Evolutionary conservation across 2,113 vertebrate species (phyloP).

Genomic region (Centrocercus urophasianus): DNA sequence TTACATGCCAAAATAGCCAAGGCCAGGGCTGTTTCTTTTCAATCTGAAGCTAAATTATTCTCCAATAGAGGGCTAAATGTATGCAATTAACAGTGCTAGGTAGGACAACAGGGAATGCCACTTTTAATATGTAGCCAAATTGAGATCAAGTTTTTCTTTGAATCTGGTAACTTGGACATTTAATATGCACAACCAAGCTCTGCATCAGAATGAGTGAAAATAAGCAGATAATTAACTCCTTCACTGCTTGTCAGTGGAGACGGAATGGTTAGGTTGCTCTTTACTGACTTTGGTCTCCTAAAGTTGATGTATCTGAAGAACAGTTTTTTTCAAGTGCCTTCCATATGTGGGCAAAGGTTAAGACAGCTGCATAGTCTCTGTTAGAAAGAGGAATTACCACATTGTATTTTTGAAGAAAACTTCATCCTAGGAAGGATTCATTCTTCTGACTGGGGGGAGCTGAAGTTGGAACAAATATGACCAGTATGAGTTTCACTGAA

Average conservation of each 20-base stretch:
- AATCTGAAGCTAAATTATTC: slow-evolving; percentile 91
- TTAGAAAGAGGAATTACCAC: neutral
- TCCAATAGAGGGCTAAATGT: slow-evolving; percentile 84
- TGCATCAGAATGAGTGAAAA: slow-evolving; percentile 23
- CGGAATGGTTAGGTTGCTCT: neutral
- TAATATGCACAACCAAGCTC: slow-evolving; percentile 47
- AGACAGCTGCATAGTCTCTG: neutral
- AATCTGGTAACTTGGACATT: slow-evolving; percentile 56
- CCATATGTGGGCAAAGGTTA: neutral
- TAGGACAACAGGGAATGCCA: slow-evolving; percentile 76
- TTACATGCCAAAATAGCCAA: slow-evolving; percentile 88
- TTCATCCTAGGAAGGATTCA: neutral
- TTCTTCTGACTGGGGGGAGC: neutral
- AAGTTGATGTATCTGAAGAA: neutral
- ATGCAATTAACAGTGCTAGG: slow-evolving; percentile 87
- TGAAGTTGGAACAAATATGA: neutral
- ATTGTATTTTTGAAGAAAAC: neutral
- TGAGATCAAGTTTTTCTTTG: slow-evolving; percentile 78
- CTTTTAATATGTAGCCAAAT: slow-evolving; percentile 77
- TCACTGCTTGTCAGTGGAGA: slow-evolving; percentile 29
- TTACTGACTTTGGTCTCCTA: neutral
- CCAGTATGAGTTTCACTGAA: neutral
- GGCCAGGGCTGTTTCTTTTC: slow-evolving; percentile 87
- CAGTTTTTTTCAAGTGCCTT: neutral
- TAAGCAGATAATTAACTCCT: slow-evolving; percentile 35